Percentiles rank a stretch among this genome's conserved stretches.
Conservation (phyloP, 2,888 invertebrate genomes). For the Eupithecia pulchellata region DNA sequence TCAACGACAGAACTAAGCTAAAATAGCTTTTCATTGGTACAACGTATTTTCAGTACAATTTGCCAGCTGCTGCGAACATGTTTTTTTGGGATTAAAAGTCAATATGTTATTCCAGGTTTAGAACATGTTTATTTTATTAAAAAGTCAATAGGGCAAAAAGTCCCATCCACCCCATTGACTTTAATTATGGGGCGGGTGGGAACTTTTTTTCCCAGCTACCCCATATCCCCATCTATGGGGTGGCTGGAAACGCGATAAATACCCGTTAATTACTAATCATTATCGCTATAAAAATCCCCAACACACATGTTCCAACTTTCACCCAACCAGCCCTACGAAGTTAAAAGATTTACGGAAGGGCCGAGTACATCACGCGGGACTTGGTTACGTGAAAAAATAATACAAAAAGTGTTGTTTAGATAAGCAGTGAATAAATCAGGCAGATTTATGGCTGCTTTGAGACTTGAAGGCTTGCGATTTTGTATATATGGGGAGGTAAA, state of each 20-base stretch:
- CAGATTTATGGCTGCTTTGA: slow-evolving; percentile 35
- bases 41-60: neutral
- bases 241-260: neutral
- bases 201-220: no score
- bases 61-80: neutral
- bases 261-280: no score
- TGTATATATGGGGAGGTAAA: slow-evolving; percentile 9
- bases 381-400: slow-evolving; percentile 42
- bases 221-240: no score
- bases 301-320: neutral
- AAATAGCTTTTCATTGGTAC: neutral
- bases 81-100: neutral
- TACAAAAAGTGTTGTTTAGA: slow-evolving; percentile 41
- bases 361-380: slow-evolving; percentile 29
- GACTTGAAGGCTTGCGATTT: slow-evolving; percentile 4
- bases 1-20: neutral
- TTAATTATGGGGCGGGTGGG: no score
- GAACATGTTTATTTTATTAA: no score
- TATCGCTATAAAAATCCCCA: no score
- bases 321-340: neutral
- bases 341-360: slow-evolving; percentile 32
- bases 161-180: no score
- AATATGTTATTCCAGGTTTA: neutral
- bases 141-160: no score
- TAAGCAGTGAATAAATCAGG: slow-evolving; percentile 44